Evolutionary conservation across 1,140 invertebrate species (phyloP).

Genomic region (Procambarus clarkii): DNA sequence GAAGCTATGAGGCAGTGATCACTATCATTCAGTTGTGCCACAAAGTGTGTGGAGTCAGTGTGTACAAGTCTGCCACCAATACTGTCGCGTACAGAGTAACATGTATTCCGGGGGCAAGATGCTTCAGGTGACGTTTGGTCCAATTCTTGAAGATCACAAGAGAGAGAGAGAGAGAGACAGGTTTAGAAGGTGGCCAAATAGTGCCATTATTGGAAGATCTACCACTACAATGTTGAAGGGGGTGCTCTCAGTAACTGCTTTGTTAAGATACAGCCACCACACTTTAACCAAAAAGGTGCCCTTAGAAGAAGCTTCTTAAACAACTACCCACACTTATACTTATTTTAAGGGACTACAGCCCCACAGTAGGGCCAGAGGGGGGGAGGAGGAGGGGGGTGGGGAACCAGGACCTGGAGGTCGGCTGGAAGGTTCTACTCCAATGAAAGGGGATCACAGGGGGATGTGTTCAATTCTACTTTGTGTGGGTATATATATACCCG

Average conservation of each 20-base stretch:
- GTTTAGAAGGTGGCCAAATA: background rate
- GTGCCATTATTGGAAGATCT: background rate
- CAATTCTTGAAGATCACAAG: background rate
- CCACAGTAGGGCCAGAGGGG: background rate
- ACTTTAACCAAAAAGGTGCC: background rate
- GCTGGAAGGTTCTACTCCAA: background rate
- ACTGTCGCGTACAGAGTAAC: background rate
- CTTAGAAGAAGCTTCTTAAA: background rate
- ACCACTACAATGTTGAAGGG: background rate
- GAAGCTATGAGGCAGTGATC: background rate
- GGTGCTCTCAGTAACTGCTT: conserved; percentile 1
- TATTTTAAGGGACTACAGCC: background rate
- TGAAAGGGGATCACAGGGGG: background rate
- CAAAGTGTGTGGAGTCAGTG: background rate
- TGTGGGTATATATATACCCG: too few species aligned
- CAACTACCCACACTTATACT: background rate
- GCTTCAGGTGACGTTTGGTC: background rate
- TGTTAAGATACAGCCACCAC: background rate
- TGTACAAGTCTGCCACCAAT: background rate
- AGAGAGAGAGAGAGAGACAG: background rate
- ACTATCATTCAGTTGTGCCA: background rate
- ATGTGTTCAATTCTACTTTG: too few species aligned
- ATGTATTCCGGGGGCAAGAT: background rate
- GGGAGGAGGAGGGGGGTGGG: too few species aligned
- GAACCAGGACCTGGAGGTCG: background rate